These are phyloP conservation scores for Hexactinellida sp. DNA, from an alignment of 37 sponge, comb jelly and placozoan genomes.

Conservation along the genomic window DNA sequence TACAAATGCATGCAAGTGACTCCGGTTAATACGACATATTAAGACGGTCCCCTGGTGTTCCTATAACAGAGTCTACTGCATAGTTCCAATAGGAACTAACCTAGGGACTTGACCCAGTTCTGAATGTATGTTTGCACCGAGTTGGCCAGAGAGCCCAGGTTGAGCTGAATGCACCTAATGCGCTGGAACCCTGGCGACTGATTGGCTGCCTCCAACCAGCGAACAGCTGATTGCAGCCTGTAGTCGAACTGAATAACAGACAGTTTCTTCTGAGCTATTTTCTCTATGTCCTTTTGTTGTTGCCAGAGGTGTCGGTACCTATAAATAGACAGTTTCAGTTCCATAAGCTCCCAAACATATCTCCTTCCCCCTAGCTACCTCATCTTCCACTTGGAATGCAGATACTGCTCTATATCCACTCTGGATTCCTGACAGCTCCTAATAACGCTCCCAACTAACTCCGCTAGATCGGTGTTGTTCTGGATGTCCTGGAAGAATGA, in stretches of 20 bases:
- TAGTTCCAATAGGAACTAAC: constrained; percentile 43
- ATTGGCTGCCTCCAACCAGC: constrained; percentile 12
- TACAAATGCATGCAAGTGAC: too few species aligned
- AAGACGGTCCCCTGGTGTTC: not conserved
- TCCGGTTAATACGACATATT: too few species aligned
- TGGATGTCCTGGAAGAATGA: constrained; percentile 80
- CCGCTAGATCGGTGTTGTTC: constrained; percentile 43
- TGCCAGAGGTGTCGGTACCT: not conserved
- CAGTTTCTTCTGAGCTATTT: constrained; percentile 15
- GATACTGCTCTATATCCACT: not conserved
- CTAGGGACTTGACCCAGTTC: constrained; percentile 81
- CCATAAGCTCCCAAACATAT: too few species aligned
- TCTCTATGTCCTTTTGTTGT: constrained; percentile 6
- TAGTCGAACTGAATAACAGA: constrained; percentile 11
- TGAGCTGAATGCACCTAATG: constrained; percentile 49
- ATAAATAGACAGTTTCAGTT: not conserved
- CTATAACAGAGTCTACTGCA: not conserved
- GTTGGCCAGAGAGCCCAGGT: constrained; percentile 65
- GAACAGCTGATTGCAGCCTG: constrained; percentile 15
- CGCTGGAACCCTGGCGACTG: not conserved
- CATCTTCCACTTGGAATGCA: constrained; percentile 13
- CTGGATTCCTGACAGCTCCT: constrained; percentile 37
- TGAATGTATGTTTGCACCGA: constrained; percentile 67
- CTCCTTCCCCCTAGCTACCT: too few species aligned
- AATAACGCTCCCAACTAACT: constrained; percentile 35